Evolutionary conservation across 2,797 vertebrate species (phyloP).

Genomic region (Pantherophis vulpinus): DNA sequence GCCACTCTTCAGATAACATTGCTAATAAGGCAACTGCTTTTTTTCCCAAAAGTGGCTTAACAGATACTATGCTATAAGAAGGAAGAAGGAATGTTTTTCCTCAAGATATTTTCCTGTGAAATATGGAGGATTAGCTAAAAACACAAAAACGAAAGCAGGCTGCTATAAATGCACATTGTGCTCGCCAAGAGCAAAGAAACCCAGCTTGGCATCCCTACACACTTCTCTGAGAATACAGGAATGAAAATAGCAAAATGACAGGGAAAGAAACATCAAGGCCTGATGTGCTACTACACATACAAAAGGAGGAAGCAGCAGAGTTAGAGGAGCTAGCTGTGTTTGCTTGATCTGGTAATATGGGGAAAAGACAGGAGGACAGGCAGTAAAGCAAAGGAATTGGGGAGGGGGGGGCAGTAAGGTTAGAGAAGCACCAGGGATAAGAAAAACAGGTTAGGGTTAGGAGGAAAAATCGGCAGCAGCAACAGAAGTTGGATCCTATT

Average conservation of each 20-base stretch:
- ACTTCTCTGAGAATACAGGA: background rate
- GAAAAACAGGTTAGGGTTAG: background rate
- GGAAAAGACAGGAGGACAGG: background rate
- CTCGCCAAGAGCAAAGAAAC: background rate
- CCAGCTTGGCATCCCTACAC: background rate
- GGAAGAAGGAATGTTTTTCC: background rate
- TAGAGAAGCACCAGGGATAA: background rate
- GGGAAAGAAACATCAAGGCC: background rate
- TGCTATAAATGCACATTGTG: background rate
- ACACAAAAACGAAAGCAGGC: background rate
- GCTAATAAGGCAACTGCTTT: background rate
- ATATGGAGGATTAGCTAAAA: background rate
- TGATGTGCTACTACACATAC: background rate
- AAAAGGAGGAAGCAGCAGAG: background rate
- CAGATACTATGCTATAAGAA: background rate
- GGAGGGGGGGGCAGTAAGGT: background rate
- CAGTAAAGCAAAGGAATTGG: background rate
- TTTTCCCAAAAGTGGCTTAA: background rate
- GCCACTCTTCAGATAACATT: background rate
- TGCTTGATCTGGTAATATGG: background rate
- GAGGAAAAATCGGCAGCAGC: background rate
- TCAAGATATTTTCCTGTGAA: background rate
- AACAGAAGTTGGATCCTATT: background rate
- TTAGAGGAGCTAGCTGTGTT: background rate
- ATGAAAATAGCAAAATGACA: background rate